Conservation (phyloP, 2,113 vertebrate species). For the Nannobrachium achirus region DNA sequence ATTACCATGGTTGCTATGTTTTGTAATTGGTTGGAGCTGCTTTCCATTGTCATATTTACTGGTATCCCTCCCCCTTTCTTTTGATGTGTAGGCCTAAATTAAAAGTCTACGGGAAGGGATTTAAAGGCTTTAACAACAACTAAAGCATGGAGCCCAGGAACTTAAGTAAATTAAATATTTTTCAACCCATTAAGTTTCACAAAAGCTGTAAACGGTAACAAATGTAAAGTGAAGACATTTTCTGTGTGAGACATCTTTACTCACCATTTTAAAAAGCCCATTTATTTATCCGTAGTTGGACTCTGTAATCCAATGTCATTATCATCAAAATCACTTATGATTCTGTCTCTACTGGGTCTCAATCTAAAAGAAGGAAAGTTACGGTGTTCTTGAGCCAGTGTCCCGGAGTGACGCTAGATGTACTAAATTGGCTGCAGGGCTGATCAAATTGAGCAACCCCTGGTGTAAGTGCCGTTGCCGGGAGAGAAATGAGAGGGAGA, state of each 20-base stretch:
- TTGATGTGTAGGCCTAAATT: too few species aligned
- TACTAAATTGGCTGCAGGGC: background rate
- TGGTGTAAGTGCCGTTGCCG: background rate
- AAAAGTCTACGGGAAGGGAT: background rate
- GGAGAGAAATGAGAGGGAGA: constrained; percentile 11
- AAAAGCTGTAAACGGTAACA: constrained; percentile 25
- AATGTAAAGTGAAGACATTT: constrained; percentile 7
- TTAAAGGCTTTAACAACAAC: background rate
- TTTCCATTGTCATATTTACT: too few species aligned
- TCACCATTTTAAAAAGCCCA: too few species aligned
- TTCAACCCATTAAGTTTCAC: constrained; percentile 38
- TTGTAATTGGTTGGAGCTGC: too few species aligned
- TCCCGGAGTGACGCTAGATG: background rate
- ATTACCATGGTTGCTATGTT: too few species aligned
- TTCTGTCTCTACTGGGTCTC: too few species aligned
- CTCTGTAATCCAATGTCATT: background rate
- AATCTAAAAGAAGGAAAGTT: background rate
- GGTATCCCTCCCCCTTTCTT: too few species aligned
- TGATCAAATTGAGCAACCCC: background rate
- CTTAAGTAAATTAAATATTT: background rate
- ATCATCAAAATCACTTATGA: too few species aligned
- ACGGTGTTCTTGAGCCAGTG: background rate
- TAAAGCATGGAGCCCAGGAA: background rate
- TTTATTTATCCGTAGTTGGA: background rate
- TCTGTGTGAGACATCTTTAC: constrained; percentile 17